Evolutionary conservation across 2,888 invertebrate genomes (phyloP), one percentile per base, ranked within the genome.

Genomic region (Hydrotaea cyrtoneurina): DNA sequence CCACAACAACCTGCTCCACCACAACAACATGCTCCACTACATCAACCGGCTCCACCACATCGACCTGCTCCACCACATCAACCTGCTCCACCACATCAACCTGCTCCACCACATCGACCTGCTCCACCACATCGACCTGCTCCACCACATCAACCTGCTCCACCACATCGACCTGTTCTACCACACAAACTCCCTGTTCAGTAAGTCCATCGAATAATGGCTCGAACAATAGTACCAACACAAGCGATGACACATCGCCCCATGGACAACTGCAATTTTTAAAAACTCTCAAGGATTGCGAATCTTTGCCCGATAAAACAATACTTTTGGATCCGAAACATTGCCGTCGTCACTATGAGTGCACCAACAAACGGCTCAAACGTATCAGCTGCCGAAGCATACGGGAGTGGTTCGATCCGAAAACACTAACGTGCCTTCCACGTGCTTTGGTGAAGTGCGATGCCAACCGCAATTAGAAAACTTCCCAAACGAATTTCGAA

Each of bases 301-400:
- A 11, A 0, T 46, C 69, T 8, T 66, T 83, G n/a, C 36, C 50
- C 11, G 80, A 83, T 7, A 17, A 17, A 0, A 72, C 64, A 7
- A 66, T 80, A 55, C 23, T 85, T 5, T 43, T 85, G 66, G 75
- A 85, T 75, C 2, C 2, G 5, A 59, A 10, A 26, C 75, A 78
- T 17, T 83, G 85, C 23, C 57, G 80, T 19, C 82, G 85, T 50
- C 80, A n/a, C 23, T 80, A 78, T 43, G 8, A 19, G 10, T 85
- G 85, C 80, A 10, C 0, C 0, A 72, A 78, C 17, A 10, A 36
- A 17, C 69, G 71, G 0, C 0, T 59, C 5, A 78, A 11, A 55
- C 78, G 4, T 26, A 0, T 0, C 0, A 43, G 8, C 43, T 85
- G 85, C 31, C 3, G 36, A 11, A 8, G 31, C 31, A 31, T 31